Conservation (phyloP, 2,888 invertebrate species). For the Pseudeuparius sepicola region DNA sequence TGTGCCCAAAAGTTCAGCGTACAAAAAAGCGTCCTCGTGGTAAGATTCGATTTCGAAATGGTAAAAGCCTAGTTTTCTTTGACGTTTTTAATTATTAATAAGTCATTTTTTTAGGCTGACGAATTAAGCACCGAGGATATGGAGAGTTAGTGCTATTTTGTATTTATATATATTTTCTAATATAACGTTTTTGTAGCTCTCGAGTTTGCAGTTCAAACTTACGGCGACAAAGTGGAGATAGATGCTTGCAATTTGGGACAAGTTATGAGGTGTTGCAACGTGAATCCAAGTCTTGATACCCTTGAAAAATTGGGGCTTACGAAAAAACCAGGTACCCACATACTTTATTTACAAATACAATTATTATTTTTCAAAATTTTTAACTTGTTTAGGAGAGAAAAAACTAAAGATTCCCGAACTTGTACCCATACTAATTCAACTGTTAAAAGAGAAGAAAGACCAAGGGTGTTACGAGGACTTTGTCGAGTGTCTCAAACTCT, state of each 20-base stretch:
- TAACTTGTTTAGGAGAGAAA: conserved; percentile 61
- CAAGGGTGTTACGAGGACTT: conserved; percentile 98
- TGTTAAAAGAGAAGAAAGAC: conserved; percentile 82
- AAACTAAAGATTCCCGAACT: conserved; percentile 88
- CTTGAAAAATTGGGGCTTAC: conserved; percentile 90
- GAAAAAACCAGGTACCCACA: conserved; percentile 45
- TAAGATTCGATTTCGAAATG: too few relatives aligned
- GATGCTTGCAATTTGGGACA: conserved; percentile 86
- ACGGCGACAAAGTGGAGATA: conserved; percentile 64
- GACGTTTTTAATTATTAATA: too few relatives aligned
- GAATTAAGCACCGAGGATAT: too few relatives aligned
- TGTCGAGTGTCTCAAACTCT: conserved; percentile 97
- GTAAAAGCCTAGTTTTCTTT: too few relatives aligned
- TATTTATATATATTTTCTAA: too few relatives aligned
- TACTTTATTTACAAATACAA: too few relatives aligned
- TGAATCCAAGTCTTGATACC: conserved; percentile 87
- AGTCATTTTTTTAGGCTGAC: too few relatives aligned
- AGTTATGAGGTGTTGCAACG: conserved; percentile 81
- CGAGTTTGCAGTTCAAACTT: conserved; percentile 33
- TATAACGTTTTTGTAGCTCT: conserved; percentile 30
- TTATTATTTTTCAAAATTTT: too few relatives aligned
- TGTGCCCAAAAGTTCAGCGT: too few relatives aligned
- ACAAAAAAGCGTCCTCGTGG: too few relatives aligned
- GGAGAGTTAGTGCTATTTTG: too few relatives aligned
- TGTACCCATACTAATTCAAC: conserved; percentile 86